Base-by-base conservation (phyloP, 1,140 invertebrate species). In the Drosophila takahashii region DNA sequence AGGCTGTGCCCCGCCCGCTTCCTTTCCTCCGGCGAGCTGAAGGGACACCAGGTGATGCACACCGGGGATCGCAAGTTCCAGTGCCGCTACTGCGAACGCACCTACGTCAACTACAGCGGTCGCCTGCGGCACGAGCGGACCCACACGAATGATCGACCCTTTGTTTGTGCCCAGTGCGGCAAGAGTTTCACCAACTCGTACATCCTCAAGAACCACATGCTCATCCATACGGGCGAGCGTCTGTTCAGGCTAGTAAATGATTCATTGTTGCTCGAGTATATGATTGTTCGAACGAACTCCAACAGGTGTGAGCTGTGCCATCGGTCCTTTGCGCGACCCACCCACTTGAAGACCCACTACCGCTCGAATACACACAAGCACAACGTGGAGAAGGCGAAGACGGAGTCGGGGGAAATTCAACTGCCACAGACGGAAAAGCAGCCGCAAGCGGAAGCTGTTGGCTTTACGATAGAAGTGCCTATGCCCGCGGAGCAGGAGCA, bases 131-230 rank as follows among this genome's bases (percentile, higher is more conserved):
- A 90, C n/a, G 85, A 90, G 11, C 67, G 94, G 22, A 94, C 94
- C 16, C 94, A 94, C 81, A 94, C 93, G 13, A 94, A 94, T 57
- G 93, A 94, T 52, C 78, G 94, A 5, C 94, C 93, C 2, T 94
- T 93, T 74, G 93, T 93, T 61, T 94, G 94, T 64, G 71, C 78
- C 7, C 93, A 93, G 60, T 94, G 94, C 69, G 93, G 93, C n/a
- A 94, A 94, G 80, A 92, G 93, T 2, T 94, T 94, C 59, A 94
- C 93, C 6, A 93, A 93, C 79, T 93, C 86, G 0, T 86, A 90
- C 32, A 81, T 86, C 26, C 71, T 90, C 2, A 90, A 90, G 18
- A 90, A 90, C 36, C 86, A 90, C 34, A 86, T 86, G 61, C 61
- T 90, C 9, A 72, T 90, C 4, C 86, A 90, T 26, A 90, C 86